Percentiles rank a stretch among this genome's conserved stretches.
phyloP scores from a whole-genome alignment of 2,888 invertebrate genomes.

The Scaptomyza parva region DNA sequence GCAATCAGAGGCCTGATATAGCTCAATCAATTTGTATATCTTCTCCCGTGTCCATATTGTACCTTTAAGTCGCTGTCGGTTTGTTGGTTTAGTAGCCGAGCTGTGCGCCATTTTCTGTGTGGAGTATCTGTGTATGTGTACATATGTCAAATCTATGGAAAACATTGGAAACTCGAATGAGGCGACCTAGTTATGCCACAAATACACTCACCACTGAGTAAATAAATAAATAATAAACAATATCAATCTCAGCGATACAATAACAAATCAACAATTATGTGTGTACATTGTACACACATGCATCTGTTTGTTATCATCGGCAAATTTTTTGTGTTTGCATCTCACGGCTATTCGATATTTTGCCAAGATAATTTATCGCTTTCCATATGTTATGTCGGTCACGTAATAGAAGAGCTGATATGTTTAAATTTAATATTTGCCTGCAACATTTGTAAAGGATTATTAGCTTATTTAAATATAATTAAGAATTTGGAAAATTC shows the following conservation, averaged over 20 bases:
- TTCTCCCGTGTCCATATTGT: constrained; percentile 82
- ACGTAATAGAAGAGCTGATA: neutral
- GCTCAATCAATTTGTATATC: constrained; percentile 78
- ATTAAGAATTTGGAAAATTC: neutral
- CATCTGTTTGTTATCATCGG: neutral
- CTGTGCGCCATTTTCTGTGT: constrained; percentile 40
- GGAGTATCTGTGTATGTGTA: neutral
- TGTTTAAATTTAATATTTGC: neutral
- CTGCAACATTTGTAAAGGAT: neutral
- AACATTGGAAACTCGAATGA: constrained; percentile 1
- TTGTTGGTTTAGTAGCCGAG: constrained; percentile 17
- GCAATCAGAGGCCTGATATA: constrained; percentile 82
- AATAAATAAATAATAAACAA: constrained; percentile 3
- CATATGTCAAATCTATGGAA: neutral
- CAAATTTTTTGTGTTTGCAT: neutral
- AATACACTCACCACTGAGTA: constrained; percentile 3
- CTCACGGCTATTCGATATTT: constrained; percentile 5
- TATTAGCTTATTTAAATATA: neutral
- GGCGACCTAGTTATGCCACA: neutral
- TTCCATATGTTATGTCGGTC: neutral
- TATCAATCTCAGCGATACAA: neutral
- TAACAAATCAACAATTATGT: constrained; percentile 8
- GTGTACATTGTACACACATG: constrained; percentile 4
- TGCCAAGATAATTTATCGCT: neutral
- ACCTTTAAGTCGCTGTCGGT: constrained; percentile 49